Base-by-base conservation (phyloP, 2,113 vertebrate species). In the Antechinus flavipes region DNA sequence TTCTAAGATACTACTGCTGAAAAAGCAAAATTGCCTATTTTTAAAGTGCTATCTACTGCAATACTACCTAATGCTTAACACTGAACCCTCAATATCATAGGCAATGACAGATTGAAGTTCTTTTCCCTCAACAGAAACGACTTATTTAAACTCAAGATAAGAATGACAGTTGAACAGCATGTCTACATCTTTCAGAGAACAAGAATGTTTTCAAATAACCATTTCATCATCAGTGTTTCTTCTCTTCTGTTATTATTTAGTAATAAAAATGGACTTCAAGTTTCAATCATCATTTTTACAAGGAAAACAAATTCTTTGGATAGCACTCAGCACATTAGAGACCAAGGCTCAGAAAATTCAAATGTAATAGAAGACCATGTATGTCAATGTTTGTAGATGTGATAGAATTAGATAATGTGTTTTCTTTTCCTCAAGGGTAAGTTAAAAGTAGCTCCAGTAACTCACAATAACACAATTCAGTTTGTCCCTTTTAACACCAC, bases 361-460 rank as follows among this genome's bases (percentile, higher is more conserved):
- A 96, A 55, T 90, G 91, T 55, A 93, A 93, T 93, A 95, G 96
- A 95, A 95, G 92, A 24, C 19, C 92, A 58, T 54, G 93, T 94
- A 91, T 58, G 54, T 90, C 93, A 93, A 76, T 90, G 46, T 56
- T 95, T 91, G 7, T 93, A 91, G 56, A 54, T 89, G 3, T 76
- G 42, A 56, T 52, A 16, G 93, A 90, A 89, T 76, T 49, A 30
- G 58, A 54, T 92, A 93, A 96, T 93, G 46, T 12, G 42, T 93
- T 96, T 94, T 84, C 7, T n/a, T 76, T 76, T 76, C 35, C 95
- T 95, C 92, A 76, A 89, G 24, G 95, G 91, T 91, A 10, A 93
- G 90, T 96, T 96, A 61, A 94, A 96, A 96, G 76, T 25, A 96
- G 52, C 53, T 95, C 55, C 68, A 52, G 90, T 90, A 50, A 96